Evolutionary conservation across 2,113 vertebrate species (phyloP).

Genomic region (Ginglymostoma cirratum): DNA sequence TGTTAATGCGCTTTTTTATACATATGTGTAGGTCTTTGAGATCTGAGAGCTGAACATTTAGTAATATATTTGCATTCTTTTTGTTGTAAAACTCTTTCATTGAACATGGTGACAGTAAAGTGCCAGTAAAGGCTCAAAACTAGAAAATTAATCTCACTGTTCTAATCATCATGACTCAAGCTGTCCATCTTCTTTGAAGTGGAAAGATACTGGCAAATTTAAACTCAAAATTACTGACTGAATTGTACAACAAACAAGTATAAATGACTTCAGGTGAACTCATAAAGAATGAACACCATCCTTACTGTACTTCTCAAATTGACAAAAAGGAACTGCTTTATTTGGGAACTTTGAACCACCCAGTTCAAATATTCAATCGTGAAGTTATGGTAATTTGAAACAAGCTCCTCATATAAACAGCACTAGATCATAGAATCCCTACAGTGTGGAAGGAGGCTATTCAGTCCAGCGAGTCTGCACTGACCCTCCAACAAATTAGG

Average conservation of each 20-base stretch:
- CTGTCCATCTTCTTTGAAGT: not conserved
- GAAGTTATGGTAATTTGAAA: not conserved
- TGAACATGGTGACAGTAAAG: not conserved
- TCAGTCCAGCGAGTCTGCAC: no score
- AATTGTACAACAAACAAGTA: not conserved
- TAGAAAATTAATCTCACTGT: not conserved
- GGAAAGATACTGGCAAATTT: not conserved
- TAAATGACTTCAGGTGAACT: not conserved
- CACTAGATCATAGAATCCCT: no score
- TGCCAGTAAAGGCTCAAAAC: not conserved
- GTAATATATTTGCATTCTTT: not conserved
- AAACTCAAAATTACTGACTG: not conserved
- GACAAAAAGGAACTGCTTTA: not conserved
- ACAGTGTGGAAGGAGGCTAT: no score
- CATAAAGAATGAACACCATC: not conserved
- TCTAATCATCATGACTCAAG: not conserved
- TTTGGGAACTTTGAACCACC: not conserved
- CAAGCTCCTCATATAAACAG: not conserved
- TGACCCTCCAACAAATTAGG: no score
- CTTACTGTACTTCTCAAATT: not conserved
- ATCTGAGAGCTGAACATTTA: not conserved
- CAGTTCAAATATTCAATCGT: not conserved
- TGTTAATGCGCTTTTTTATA: not conserved
- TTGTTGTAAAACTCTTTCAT: not conserved
- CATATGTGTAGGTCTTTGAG: not conserved